These are phyloP conservation scores for Listronotus oregonensis DNA, from an alignment of 1,140 invertebrate species.

Conservation along the genomic window DNA sequence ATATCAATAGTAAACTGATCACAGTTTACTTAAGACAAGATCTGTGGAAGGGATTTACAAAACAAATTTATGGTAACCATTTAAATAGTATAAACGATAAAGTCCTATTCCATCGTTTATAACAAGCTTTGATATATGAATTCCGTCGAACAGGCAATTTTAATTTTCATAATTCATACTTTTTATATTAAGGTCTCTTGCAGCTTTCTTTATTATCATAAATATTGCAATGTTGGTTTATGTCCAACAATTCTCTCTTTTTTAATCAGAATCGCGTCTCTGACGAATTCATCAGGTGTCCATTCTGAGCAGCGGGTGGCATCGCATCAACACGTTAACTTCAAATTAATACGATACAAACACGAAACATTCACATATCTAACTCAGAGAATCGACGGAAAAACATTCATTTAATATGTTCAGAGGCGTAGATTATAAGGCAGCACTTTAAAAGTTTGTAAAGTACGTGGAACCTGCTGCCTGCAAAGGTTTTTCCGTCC, in stretches of 20 bases:
- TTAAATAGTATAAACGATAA: no score
- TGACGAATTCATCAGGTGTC: slow-evolving; percentile 40
- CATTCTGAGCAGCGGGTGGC: slow-evolving; percentile 32
- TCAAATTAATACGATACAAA: slow-evolving; percentile 37
- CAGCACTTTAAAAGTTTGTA: not conserved
- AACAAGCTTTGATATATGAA: slow-evolving; percentile 13
- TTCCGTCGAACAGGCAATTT: slow-evolving; percentile 27
- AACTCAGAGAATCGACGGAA: slow-evolving; percentile 16
- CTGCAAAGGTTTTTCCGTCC: no score
- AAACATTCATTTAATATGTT: not conserved
- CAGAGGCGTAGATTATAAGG: slow-evolving; percentile 5
- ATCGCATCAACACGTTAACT: slow-evolving; percentile 38
- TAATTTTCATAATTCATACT: slow-evolving; percentile 36
- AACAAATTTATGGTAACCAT: no score
- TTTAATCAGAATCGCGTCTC: slow-evolving; percentile 31
- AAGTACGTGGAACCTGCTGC: no score
- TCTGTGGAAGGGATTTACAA: no score
- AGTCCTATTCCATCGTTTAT: no score
- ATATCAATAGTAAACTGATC: no score
- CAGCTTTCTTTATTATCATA: slow-evolving; percentile 38
- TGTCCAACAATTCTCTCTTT: slow-evolving; percentile 33
- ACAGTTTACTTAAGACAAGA: no score
- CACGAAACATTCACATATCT: slow-evolving; percentile 38
- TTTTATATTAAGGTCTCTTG: slow-evolving; percentile 28
- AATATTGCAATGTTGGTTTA: slow-evolving; percentile 37